Conservation (phyloP, 1,140 invertebrate genomes). For the Lepeophtheirus salmonis region DNA sequence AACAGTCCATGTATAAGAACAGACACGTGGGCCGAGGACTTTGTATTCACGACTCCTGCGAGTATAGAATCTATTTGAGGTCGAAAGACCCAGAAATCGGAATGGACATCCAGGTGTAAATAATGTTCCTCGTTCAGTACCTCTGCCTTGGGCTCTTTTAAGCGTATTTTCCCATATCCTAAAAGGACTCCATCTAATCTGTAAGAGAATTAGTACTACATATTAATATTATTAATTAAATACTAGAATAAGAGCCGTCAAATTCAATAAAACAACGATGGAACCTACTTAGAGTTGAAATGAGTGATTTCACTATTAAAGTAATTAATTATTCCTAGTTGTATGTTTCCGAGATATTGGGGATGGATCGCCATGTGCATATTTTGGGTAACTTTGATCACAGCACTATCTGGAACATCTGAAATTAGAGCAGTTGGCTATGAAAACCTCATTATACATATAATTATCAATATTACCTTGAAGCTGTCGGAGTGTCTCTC, state of each 20-base stretch:
- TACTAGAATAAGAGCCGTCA: background rate
- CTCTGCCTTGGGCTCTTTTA: conserved; percentile 1
- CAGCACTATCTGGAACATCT: conserved; percentile 4
- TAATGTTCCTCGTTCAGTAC: conserved; percentile 5
- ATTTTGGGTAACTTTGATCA: background rate
- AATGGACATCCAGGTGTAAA: conserved; percentile 6
- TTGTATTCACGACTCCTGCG: conserved; percentile 9
- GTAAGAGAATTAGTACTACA: background rate
- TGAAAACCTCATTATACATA: background rate
- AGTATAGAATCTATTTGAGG: background rate
- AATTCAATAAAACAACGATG: background rate
- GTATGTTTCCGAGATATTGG: conserved; percentile 7
- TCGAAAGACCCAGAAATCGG: conserved; percentile 14
- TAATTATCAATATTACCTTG: background rate
- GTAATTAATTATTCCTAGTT: conserved; percentile 6
- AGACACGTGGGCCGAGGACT: conserved; percentile 3
- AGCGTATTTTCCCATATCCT: conserved; percentile 3
- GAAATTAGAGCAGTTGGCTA: background rate
- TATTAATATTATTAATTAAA: background rate
- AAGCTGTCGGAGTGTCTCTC: background rate
- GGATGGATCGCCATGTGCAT: conserved; percentile 13
- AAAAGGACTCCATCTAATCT: conserved; percentile 1
- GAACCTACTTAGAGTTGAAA: conserved; percentile 1
- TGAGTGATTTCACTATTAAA: conserved; percentile 1
- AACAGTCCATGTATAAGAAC: conserved; percentile 9